A percentile compares a stretch with the other conserved stretches of the same genome.
phyloP scores from a whole-genome alignment of 2,797 vertebrate species.

The Pygocentrus nattereri region DNA sequence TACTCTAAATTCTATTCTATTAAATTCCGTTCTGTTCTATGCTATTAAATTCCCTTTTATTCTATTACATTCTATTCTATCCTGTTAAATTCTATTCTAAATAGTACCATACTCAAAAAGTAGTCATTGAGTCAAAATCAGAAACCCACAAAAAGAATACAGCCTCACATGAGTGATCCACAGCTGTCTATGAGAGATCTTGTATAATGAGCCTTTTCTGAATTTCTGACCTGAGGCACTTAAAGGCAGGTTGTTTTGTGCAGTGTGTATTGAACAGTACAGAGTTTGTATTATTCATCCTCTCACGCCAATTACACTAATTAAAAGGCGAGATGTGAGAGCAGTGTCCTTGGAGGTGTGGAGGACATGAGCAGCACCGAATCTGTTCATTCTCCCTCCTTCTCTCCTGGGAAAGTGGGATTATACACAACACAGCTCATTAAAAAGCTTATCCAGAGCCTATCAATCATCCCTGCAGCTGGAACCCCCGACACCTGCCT shows the following conservation, averaged over 20 bases:
- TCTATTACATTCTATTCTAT: too few species aligned
- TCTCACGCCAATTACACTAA: background rate
- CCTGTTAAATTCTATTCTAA: too few species aligned
- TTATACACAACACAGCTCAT: constrained; percentile 21
- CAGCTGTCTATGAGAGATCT: background rate
- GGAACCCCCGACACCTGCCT: background rate
- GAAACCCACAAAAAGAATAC: too few species aligned
- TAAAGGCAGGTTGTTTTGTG: background rate
- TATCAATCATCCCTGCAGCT: constrained; percentile 36
- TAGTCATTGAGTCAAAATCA: too few species aligned
- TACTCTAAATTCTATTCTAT: too few species aligned
- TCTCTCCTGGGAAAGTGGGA: constrained; percentile 5
- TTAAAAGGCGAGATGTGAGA: background rate
- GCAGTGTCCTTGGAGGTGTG: background rate
- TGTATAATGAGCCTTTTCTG: background rate
- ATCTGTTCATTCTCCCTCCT: background rate
- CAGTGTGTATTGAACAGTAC: background rate
- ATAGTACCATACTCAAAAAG: too few species aligned
- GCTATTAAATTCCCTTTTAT: too few species aligned
- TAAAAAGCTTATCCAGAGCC: constrained; percentile 17
- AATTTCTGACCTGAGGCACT: background rate
- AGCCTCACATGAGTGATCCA: too few species aligned
- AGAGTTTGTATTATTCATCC: background rate
- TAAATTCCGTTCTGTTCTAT: too few species aligned
- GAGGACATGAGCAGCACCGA: background rate